Conservation (phyloP, 2,888 invertebrate genomes). For the Automeris io region DNA sequence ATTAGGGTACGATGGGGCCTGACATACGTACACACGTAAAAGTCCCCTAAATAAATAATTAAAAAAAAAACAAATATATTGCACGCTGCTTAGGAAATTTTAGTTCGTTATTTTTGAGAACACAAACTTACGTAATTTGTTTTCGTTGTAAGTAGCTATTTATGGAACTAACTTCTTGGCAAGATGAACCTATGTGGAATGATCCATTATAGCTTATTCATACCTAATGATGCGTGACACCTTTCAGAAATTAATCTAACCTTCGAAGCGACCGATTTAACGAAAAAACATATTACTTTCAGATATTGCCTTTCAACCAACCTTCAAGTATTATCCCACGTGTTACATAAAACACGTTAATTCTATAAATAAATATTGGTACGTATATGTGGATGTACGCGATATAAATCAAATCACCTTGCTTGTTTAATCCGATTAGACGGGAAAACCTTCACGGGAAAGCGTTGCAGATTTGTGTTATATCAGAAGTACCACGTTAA, state of each 20-base stretch:
- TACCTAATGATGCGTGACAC: constrained; percentile 9
- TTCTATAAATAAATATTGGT: neutral
- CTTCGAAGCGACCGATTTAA: constrained; percentile 2
- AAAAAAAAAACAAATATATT: too few relatives aligned
- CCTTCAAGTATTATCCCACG: neutral
- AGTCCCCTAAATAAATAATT: too few relatives aligned
- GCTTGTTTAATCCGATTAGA: constrained; percentile 1
- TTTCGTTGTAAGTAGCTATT: neutral
- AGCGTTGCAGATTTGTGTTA: neutral
- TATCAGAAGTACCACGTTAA: neutral
- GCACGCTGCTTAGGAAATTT: too few relatives aligned
- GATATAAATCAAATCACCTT: constrained; percentile 2
- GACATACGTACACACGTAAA: too few relatives aligned
- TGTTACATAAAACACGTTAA: neutral
- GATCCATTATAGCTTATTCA: constrained; percentile 9
- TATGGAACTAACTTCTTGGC: neutral
- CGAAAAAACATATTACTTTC: neutral
- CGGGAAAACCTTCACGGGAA: neutral
- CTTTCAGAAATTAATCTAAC: constrained; percentile 8
- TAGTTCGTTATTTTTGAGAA: too few relatives aligned
- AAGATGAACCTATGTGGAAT: constrained; percentile 5
- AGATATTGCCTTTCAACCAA: neutral
- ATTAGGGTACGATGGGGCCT: too few relatives aligned
- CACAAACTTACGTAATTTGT: neutral
- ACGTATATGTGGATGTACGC: neutral